These are phyloP conservation scores for Drosophila hawaiiensis DNA, from an alignment of 2,888 invertebrate genomes.

Conservation along the genomic window DNA sequence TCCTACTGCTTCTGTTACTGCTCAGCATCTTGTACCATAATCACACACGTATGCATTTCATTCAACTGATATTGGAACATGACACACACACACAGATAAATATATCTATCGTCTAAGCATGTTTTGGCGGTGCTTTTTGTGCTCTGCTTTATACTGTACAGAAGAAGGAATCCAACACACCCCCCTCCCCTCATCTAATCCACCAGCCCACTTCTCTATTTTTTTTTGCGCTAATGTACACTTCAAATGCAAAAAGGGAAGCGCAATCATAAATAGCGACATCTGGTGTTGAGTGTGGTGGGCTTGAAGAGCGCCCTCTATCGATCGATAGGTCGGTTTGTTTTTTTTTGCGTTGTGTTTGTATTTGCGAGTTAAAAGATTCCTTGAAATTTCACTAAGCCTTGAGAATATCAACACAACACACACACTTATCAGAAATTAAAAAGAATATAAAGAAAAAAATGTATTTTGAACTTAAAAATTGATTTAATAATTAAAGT, in stretches of 20 bases:
- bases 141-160: constrained; percentile 30
- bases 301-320: constrained; percentile 29
- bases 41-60: constrained; percentile 1
- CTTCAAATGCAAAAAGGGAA: constrained; percentile 47
- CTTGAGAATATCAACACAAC: not conserved
- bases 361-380: not conserved
- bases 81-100: not conserved
- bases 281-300: constrained; percentile 4
- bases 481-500: not conserved
- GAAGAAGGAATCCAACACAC: not conserved
- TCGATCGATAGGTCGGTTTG: constrained; percentile 2
- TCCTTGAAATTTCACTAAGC: not conserved
- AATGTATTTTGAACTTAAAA: not conserved
- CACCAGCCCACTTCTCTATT: not conserved
- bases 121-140: constrained; percentile 54
- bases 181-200: too few relatives aligned
- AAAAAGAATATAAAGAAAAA: not conserved
- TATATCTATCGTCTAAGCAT: constrained; percentile 20
- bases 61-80: constrained; percentile 12
- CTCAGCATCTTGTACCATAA: not conserved
- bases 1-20: not conserved
- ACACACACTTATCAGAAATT: not conserved
- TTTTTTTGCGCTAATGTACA: constrained; percentile 23
- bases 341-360: not conserved
- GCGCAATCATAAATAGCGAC: constrained; percentile 18